Evolutionary conservation across 1,140 invertebrate species (phyloP).

Genomic region (Lineus longissimus): DNA sequence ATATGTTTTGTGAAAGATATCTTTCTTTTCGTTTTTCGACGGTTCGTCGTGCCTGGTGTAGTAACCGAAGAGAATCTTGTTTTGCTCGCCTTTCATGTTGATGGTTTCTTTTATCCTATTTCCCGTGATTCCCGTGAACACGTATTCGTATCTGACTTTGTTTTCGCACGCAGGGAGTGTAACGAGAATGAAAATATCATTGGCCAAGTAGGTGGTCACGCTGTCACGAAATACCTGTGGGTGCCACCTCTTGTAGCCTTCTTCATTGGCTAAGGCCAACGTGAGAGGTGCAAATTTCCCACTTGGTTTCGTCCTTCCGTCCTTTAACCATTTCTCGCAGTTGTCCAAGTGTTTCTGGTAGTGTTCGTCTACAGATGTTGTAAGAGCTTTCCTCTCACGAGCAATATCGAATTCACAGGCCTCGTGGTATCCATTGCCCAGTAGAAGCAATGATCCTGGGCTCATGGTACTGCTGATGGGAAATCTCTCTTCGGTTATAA

Average conservation of each 20-base stretch:
- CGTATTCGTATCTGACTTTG: slow-evolving; percentile 6
- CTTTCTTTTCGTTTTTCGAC: slow-evolving; percentile 1
- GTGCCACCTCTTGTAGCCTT: slow-evolving; percentile 7
- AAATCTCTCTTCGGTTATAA: slow-evolving; percentile 2
- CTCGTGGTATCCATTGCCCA: slow-evolving; percentile 3
- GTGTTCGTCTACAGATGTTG: neutral
- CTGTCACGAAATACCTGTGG: neutral
- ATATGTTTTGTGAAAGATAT: slow-evolving; percentile 5
- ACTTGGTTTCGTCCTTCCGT: neutral
- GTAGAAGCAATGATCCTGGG: neutral
- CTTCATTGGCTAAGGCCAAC: neutral
- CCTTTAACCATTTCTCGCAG: slow-evolving; percentile 2
- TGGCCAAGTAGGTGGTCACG: slow-evolving; percentile 4
- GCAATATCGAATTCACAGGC: neutral
- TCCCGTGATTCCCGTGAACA: neutral
- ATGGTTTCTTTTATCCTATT: slow-evolving; percentile 2
- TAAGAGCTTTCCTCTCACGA: neutral
- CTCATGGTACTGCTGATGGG: slow-evolving; percentile 4
- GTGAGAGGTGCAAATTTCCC: neutral
- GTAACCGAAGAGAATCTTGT: slow-evolving; percentile 7
- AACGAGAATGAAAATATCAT: slow-evolving; percentile 5
- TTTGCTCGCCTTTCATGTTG: slow-evolving; percentile 6
- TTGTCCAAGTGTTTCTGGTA: slow-evolving; percentile 5
- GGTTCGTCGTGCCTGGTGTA: slow-evolving; percentile 5
- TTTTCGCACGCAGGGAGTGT: neutral